phyloP scores from a whole-genome alignment of 2,113 vertebrate species.

The Ageneiosus marmoratus region DNA sequence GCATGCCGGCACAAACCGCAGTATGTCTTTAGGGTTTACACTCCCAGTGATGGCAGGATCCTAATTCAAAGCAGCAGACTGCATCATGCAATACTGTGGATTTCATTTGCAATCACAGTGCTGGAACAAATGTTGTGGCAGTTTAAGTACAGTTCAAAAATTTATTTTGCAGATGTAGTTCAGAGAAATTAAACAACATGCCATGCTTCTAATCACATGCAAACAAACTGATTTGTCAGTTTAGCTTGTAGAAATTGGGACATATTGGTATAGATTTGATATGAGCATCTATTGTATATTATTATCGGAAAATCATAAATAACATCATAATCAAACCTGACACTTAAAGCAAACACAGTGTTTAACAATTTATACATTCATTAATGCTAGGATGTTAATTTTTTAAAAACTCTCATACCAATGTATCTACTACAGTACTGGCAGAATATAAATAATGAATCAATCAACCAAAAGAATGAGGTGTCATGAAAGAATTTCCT shows the following conservation, averaged over 20 bases:
- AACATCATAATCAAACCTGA: not conserved
- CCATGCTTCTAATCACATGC: constrained; percentile 1
- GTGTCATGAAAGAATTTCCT: not conserved
- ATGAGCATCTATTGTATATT: not conserved
- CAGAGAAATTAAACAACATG: not conserved
- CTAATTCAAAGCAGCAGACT: constrained; percentile 16
- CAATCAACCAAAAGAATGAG: not conserved
- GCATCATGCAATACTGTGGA: constrained; percentile 35
- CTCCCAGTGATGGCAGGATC: constrained; percentile 28
- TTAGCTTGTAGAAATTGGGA: not conserved
- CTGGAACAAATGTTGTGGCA: constrained; percentile 16
- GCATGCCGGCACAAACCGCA: not conserved
- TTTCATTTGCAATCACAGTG: constrained; percentile 21
- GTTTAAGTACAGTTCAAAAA: constrained; percentile 8
- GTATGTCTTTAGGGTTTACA: constrained; percentile 4
- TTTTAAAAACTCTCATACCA: not conserved
- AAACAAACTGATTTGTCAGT: not conserved
- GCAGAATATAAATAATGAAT: not conserved
- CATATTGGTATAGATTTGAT: not conserved
- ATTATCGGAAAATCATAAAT: not conserved
- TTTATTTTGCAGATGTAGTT: not conserved
- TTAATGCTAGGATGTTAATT: not conserved
- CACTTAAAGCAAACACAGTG: not conserved
- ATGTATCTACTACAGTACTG: not conserved
- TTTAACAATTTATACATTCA: not conserved